A percentile compares a stretch with the other conserved stretches of the same genome.
Evolutionary conservation across 2,888 invertebrate genomes (phyloP).

Genomic region (Maniola hyperantus): DNA sequence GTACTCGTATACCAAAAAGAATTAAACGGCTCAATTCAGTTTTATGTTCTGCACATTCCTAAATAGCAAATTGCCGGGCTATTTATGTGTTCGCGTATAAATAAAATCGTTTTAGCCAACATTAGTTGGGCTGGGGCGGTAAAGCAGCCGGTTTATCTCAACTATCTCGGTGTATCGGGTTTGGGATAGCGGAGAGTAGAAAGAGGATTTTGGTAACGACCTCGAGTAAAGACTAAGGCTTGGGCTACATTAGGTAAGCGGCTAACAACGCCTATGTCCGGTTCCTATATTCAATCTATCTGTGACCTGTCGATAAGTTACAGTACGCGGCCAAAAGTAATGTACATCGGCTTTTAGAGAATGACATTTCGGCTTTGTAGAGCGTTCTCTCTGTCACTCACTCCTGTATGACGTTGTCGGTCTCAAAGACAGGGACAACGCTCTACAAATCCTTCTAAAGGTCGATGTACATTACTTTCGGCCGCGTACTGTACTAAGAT

Average conservation of each 20-base stretch:
- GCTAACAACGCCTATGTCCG: background rate
- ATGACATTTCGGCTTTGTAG: no score
- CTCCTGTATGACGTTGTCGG: no score
- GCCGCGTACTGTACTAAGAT: no score
- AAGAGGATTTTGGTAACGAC: slow-evolving; percentile 25
- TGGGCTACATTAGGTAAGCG: background rate
- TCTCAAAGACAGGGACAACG: no score
- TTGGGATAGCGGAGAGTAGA: slow-evolving; percentile 12
- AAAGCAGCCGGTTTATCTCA: slow-evolving; percentile 54
- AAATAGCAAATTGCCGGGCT: slow-evolving; percentile 27
- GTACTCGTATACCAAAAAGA: background rate
- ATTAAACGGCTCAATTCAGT: slow-evolving; percentile 15
- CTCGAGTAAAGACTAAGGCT: slow-evolving; percentile 13
- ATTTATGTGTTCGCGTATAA: slow-evolving; percentile 33
- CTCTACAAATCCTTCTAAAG: no score
- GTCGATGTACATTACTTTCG: no score
- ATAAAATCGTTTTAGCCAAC: slow-evolving; percentile 47
- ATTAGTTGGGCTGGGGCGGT: slow-evolving; percentile 42
- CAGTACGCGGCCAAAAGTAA: no score
- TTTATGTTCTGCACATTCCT: slow-evolving; percentile 12
- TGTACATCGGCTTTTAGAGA: no score
- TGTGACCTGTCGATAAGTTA: no score
- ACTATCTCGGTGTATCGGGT: slow-evolving; percentile 34
- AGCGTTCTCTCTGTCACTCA: no score
- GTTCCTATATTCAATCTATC: no score